Evolutionary conservation across 2,797 vertebrate genomes (phyloP).

Genomic region (Sebastes oblongus): DNA sequence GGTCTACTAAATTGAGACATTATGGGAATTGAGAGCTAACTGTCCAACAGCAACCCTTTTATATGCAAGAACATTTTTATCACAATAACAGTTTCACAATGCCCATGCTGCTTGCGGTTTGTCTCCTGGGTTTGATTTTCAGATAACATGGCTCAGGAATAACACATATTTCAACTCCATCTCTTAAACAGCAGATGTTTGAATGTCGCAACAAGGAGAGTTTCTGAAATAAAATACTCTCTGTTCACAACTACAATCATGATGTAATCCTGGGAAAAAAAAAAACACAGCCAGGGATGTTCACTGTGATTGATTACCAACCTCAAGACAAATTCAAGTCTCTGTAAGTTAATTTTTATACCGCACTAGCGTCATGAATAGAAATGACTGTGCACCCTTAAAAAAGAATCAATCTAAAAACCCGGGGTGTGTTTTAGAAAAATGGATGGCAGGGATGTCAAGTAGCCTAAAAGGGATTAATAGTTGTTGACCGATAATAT

Average conservation of each 20-base stretch:
- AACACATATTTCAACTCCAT: neutral
- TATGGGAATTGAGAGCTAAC: neutral
- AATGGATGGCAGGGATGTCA: neutral
- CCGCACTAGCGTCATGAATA: neutral
- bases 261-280: neutral
- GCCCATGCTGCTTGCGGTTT: neutral
- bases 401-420: neutral
- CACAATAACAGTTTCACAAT: neutral
- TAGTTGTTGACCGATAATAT: neutral
- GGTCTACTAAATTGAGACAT: neutral
- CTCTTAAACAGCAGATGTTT: conserved; percentile 7
- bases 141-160: neutral
- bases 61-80: neutral
- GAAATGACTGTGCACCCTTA: neutral
- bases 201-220: neutral
- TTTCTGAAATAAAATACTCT: conserved; percentile 4
- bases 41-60: neutral
- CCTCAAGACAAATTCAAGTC: neutral
- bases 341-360: neutral
- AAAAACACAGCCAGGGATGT: neutral
- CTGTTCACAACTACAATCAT: neutral
- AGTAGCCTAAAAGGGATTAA: neutral
- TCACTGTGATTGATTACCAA: neutral
- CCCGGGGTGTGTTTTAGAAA: neutral
- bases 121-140: neutral